These are phyloP conservation scores for Mionectes olivaceus DNA, from an alignment of 2,797 vertebrate genomes.

Conservation along the genomic window DNA sequence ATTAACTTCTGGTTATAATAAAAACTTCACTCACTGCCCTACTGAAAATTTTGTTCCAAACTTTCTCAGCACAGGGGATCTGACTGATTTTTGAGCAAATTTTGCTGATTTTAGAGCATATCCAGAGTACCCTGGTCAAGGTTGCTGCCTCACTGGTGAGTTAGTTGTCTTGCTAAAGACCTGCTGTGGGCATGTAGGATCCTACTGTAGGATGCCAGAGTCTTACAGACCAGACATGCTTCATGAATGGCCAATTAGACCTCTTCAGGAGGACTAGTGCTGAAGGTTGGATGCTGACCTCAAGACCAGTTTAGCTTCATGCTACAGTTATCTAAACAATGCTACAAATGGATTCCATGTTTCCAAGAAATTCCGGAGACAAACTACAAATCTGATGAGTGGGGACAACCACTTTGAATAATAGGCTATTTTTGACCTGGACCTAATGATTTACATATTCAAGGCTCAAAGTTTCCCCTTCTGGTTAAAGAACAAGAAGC, in stretches of 20 bases:
- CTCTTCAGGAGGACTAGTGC: background rate
- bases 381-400: background rate
- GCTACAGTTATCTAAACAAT: background rate
- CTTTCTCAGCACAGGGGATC: background rate
- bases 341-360: background rate
- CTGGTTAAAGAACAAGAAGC: constrained; percentile 18
- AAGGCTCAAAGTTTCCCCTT: background rate
- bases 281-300: background rate
- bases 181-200: background rate
- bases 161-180: background rate
- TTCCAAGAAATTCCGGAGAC: constrained; percentile 12
- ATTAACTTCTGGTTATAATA: background rate
- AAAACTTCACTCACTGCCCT: background rate
- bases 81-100: background rate
- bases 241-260: background rate
- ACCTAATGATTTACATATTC: constrained; percentile 31
- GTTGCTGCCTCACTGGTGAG: background rate
- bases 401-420: constrained; percentile 13
- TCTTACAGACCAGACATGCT: rapidly evolving
- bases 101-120: background rate
- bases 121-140: background rate
- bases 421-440: background rate
- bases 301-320: background rate
- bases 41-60: background rate
- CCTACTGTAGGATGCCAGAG: background rate